Base-by-base conservation (phyloP, 2,888 invertebrate genomes). In the Pyralis farinalis region DNA sequence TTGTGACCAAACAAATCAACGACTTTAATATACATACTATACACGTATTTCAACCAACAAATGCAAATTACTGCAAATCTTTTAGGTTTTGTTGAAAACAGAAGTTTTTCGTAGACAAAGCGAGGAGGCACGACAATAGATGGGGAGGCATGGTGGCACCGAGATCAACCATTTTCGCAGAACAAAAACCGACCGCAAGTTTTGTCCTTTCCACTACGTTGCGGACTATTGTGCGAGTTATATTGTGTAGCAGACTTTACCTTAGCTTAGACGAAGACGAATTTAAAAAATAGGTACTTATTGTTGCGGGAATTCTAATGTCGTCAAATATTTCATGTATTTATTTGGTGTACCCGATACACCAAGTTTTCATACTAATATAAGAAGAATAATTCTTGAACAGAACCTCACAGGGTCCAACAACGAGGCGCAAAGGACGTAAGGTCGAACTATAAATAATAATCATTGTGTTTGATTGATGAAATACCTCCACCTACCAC, bases 91-190 rank as follows among this genome's bases (percentile, higher is more conserved):
- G 47, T 43, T 41, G 45, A 44, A 51, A 53, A 51, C 49, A 54
- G 52, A 59, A 57, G 47, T 60, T 50, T 46, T 43, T 28, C 49
- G 56, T 50, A 62, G 63, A 74, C 68, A 76, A 74, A 68, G 70
- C 59, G 46, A 3, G 45, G 43, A 44, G 56, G 29, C 7, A 55
- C 52, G 53, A 73, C 72, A 75, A 76, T 68, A 51, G 68, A 54
- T 46, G 47, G 46, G 59, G 60, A 44, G 43, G 42, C 5, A 37
- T 53, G 50, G 40, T 53, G 56, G 49, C 53, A 57, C 58, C 47
- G 63, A 67, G 69, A 71, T 76, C 72, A 74, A 69, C 64, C 61
- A 68, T 71, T 67, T 68, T 58, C 58, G 58, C 53, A 51, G 58
- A 64, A 77, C 69, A 76, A 76, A 71, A 71, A 66, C 55, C 47